phyloP scores from a whole-genome alignment of 2,888 invertebrate species.

The Ommatoiulus sabulosus region DNA sequence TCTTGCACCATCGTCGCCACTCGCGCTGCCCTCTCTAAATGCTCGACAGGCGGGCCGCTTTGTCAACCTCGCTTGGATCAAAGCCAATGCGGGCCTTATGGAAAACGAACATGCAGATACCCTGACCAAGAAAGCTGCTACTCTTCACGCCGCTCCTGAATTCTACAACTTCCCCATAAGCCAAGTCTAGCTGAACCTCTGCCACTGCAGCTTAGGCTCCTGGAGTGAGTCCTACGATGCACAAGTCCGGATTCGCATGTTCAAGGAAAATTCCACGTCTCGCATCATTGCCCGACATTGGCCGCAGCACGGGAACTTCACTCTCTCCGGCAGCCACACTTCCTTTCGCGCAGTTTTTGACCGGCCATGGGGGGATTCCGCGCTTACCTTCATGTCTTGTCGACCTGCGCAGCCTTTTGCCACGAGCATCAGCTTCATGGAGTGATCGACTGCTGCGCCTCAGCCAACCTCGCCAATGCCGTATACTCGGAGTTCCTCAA shows the following conservation, averaged over 20 bases:
- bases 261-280: not conserved
- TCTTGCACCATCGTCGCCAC: too few species aligned
- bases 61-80: not conserved
- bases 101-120: not conserved
- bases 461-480: not conserved
- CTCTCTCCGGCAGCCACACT: not conserved
- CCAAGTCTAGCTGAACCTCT: not conserved
- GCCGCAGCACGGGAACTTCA: not conserved
- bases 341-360: not conserved
- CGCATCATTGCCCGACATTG: not conserved
- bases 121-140: not conserved
- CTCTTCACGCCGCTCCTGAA: fast-evolving
- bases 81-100: not conserved
- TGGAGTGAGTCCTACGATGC: not conserved
- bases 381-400: not conserved
- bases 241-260: not conserved
- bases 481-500: not conserved
- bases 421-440: not conserved
- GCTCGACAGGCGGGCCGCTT: not conserved
- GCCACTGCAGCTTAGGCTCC: fast-evolving
- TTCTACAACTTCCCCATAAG: not conserved
- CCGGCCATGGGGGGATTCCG: not conserved
- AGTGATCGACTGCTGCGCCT: not conserved
- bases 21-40: not conserved
- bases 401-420: not conserved